Evolutionary conservation across 2,113 vertebrate species (phyloP).

Genomic region (Sterrhoptilus dennistouni): DNA sequence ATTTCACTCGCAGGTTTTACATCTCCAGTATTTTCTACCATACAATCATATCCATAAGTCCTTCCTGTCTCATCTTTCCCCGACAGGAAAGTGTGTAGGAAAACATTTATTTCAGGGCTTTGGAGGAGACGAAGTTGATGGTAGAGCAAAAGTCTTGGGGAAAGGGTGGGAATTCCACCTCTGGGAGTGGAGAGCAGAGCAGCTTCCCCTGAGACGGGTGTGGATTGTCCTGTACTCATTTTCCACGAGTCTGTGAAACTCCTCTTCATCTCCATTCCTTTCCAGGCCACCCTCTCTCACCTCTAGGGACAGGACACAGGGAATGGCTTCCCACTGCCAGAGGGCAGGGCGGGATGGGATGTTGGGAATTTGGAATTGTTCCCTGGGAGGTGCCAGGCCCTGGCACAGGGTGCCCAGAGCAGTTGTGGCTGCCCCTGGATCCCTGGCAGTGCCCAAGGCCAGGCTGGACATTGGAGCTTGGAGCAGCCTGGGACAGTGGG

Average conservation of each 20-base stretch:
- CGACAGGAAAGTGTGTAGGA: background rate
- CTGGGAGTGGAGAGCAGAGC: background rate
- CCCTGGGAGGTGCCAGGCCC: fast-evolving
- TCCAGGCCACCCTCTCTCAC: background rate
- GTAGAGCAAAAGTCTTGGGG: background rate
- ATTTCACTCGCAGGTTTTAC: no score
- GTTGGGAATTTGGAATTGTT: background rate
- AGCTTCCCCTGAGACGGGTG: background rate
- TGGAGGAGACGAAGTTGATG: background rate
- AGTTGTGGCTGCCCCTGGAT: background rate
- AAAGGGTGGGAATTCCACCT: background rate
- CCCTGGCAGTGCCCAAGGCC: background rate
- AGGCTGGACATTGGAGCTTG: background rate
- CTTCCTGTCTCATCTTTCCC: no score
- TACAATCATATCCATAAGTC: no score
- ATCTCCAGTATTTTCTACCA: no score
- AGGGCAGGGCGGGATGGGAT: background rate
- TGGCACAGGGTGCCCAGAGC: background rate
- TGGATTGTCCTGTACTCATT: background rate
- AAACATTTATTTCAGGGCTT: background rate
- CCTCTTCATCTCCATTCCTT: background rate
- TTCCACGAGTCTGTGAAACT: background rate
- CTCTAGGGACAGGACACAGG: background rate
- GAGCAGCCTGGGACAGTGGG: background rate
- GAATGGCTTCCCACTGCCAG: background rate